Evolutionary conservation across 2,888 invertebrate genomes (phyloP).

Genomic region (Mayetiola destructor): DNA sequence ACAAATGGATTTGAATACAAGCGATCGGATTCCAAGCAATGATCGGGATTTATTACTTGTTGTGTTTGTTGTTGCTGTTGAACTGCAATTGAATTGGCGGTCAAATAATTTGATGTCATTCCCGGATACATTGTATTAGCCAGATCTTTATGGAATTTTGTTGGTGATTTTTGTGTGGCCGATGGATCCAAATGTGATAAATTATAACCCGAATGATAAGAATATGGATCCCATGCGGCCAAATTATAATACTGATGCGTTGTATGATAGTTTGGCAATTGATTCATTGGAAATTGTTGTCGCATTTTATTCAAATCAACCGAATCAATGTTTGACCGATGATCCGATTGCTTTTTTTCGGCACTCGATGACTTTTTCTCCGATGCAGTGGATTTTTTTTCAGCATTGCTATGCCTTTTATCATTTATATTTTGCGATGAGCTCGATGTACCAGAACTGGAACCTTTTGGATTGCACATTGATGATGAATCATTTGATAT

Average conservation of each 20-base stretch:
- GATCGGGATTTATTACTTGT: no score
- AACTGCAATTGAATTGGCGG: conserved; percentile 27
- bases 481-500: background rate
- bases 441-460: background rate
- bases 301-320: conserved; percentile 40
- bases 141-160: conserved; percentile 40
- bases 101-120: conserved; percentile 30
- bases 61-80: conserved; percentile 28
- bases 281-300: conserved; percentile 48
- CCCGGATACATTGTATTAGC: conserved; percentile 34
- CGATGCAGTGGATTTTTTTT: background rate
- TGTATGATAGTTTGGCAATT: conserved; percentile 50
- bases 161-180: conserved; percentile 45
- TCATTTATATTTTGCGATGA: background rate
- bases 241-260: conserved; percentile 29
- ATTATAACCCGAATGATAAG: conserved; percentile 43
- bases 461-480: background rate
- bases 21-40: no score
- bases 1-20: no score
- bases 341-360: conserved; percentile 22
- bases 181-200: conserved; percentile 40
- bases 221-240: conserved; percentile 49
- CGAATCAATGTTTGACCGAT: conserved; percentile 17
- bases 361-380: conserved; percentile 16
- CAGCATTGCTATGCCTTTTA: conserved; percentile 5